phyloP scores from a whole-genome alignment of 2,113 vertebrate genomes.

The Acanthisitta chloris region DNA sequence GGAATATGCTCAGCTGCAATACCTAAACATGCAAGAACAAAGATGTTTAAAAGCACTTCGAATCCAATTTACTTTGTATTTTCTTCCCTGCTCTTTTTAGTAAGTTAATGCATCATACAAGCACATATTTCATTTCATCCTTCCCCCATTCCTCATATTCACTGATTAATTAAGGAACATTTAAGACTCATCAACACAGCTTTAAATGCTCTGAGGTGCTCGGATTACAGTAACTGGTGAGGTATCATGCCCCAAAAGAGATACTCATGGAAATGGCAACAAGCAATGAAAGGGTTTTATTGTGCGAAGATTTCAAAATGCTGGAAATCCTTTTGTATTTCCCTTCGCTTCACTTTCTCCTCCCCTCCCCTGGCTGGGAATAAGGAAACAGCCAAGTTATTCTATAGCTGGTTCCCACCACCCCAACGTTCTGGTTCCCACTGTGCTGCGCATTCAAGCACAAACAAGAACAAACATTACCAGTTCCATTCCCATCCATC shows the following conservation, averaged over 20 bases:
- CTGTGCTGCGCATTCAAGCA: conserved; percentile 42
- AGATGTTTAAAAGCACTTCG: not conserved
- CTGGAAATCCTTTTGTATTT: conserved; percentile 39
- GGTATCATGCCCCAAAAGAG: not conserved
- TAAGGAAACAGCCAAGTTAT: conserved; percentile 42
- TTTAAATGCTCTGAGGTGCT: not conserved
- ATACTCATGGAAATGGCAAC: not conserved
- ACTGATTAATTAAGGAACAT: not conserved
- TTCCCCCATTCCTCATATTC: not conserved
- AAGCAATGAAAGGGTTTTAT: conserved; percentile 28
- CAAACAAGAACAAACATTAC: conserved; percentile 41
- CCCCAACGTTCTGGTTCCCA: not conserved
- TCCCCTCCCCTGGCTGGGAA: conserved; percentile 3
- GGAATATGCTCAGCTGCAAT: not conserved
- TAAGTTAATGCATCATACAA: not conserved
- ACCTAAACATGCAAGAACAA: not conserved
- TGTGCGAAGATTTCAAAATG: conserved; percentile 39
- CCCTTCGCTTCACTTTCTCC: not conserved
- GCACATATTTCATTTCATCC: not conserved
- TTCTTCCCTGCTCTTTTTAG: not conserved
- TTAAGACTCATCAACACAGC: not conserved
- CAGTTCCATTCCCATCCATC: conserved; percentile 50
- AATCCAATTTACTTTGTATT: not conserved
- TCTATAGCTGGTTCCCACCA: conserved; percentile 54
- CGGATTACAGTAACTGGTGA: not conserved